A percentile compares a stretch with the other conserved stretches of the same genome.
These are phyloP conservation scores for Myopa tessellatipennis DNA, from an alignment of 2,888 invertebrate genomes.

Conservation along the genomic window DNA sequence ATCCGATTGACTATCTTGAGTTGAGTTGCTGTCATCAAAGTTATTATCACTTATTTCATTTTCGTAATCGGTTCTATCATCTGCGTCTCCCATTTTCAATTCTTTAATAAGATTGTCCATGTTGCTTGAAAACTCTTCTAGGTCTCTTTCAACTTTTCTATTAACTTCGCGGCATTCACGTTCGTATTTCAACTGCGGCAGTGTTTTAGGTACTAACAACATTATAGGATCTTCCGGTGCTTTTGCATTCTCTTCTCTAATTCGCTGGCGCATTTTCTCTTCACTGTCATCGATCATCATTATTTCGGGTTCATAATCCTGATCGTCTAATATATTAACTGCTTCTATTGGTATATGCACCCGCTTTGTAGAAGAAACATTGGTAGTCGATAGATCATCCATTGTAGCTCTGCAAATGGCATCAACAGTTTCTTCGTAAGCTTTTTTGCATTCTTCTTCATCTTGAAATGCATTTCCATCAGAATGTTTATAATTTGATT, in stretches of 20 bases:
- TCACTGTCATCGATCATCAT: slow-evolving; percentile 30
- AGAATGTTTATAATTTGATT: no score
- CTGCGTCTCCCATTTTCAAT: slow-evolving; percentile 43
- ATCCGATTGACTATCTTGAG: slow-evolving; percentile 12
- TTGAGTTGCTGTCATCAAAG: slow-evolving; percentile 23
- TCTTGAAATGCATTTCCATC: neutral
- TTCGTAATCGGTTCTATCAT: neutral
- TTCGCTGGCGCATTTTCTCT: slow-evolving; percentile 1
- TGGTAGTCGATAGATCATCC: slow-evolving; percentile 40
- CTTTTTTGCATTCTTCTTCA: slow-evolving; percentile 35
- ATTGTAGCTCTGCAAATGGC: slow-evolving; percentile 43
- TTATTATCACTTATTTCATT: slow-evolving; percentile 12
- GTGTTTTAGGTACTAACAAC: neutral
- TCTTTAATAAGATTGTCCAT: slow-evolving; percentile 52
- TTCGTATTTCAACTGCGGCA: slow-evolving; percentile 48
- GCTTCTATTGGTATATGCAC: slow-evolving; percentile 44
- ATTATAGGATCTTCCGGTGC: neutral
- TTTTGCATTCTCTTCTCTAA: slow-evolving; percentile 37
- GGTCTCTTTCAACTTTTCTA: slow-evolving; percentile 51
- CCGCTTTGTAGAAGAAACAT: slow-evolving; percentile 36
- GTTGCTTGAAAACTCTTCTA: slow-evolving; percentile 51
- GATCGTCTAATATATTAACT: slow-evolving; percentile 25
- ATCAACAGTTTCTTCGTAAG: slow-evolving; percentile 39
- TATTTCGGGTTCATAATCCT: slow-evolving; percentile 42
- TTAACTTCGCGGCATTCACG: slow-evolving; percentile 50